Percentiles rank a stretch among this genome's conserved stretches.
These are phyloP conservation scores for Aepyceros melampus DNA, from an alignment of 2,113 vertebrate species.

Conservation along the genomic window DNA sequence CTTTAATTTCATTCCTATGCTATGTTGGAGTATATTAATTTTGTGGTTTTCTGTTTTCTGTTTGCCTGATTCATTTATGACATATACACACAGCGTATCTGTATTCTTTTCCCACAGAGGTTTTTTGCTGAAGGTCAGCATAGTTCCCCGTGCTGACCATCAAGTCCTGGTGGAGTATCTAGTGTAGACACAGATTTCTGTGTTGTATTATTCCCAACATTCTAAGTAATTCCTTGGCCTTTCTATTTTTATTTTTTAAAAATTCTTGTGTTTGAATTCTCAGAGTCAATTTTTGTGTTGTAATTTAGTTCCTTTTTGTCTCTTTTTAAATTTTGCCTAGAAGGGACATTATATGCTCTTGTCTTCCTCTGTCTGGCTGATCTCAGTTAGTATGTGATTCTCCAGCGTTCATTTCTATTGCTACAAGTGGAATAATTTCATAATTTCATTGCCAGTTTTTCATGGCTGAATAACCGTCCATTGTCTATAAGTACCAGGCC, in stretches of 20 bases:
- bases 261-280: neutral
- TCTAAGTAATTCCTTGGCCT: neutral
- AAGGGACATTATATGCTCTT: neutral
- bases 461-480: fast-evolving
- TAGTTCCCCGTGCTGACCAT: neutral
- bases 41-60: neutral
- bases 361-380: neutral
- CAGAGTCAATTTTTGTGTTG: neutral
- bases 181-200: neutral
- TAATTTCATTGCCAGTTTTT: neutral
- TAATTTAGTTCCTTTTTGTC: neutral
- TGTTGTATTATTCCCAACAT: neutral
- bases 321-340: neutral
- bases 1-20: neutral
- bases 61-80: neutral
- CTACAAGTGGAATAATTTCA: neutral
- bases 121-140: neutral
- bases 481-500: neutral
- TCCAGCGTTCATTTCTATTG: neutral
- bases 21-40: neutral
- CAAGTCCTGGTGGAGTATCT: neutral
- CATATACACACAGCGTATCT: neutral
- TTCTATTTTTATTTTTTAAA: neutral
- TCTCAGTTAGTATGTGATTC: neutral
- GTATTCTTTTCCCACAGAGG: neutral